Evolutionary conservation across 1,140 invertebrate genomes (phyloP), one percentile per base, ranked within the genome.

Genomic region (Sinonovacula constricta): DNA sequence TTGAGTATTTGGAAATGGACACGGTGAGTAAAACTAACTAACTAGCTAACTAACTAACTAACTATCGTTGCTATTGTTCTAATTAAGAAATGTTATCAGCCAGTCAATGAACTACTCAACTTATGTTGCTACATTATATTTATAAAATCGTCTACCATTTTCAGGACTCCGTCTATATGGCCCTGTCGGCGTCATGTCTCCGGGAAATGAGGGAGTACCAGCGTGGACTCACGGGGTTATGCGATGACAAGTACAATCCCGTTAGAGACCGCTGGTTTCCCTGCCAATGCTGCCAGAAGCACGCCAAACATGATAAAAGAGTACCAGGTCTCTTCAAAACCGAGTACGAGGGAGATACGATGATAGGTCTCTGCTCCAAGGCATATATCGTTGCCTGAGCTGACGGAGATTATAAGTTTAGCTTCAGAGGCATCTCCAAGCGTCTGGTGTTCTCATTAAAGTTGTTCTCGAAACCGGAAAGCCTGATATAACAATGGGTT

Each of bases 1-100:
- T 79, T 39, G 62, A 81, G 69, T 70, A 69, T 18, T 77, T 49
- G 15, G 68, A 83, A 51, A 80, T 83, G 80, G 82, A 83, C 36
- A 81, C 82, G 12, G 83, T 81, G 24, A 63, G 66, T 18, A 15
- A 24, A 24, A 15, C 24, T 12, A 12, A 49, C 45, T 12, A n/a
- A n/a, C n/a, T n/a, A n/a, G n/a, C n/a, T n/a, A n/a, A n/a, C n/a
- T n/a, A n/a, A n/a, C n/a, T n/a, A n/a, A n/a, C n/a, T n/a, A n/a
- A n/a, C n/a, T n/a, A n/a, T n/a, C n/a, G n/a, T n/a, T n/a, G n/a
- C n/a, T n/a, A n/a, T n/a, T n/a, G n/a, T n/a, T n/a, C n/a, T n/a
- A n/a, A n/a, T n/a, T n/a, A n/a, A n/a, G n/a, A n/a, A n/a, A n/a
- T n/a, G n/a, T n/a, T n/a, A n/a, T n/a, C n/a, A n/a, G n/a, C n/a